These are phyloP conservation scores for Drosophila macrospina DNA, from an alignment of 2,888 invertebrate species.

Conservation along the genomic window DNA sequence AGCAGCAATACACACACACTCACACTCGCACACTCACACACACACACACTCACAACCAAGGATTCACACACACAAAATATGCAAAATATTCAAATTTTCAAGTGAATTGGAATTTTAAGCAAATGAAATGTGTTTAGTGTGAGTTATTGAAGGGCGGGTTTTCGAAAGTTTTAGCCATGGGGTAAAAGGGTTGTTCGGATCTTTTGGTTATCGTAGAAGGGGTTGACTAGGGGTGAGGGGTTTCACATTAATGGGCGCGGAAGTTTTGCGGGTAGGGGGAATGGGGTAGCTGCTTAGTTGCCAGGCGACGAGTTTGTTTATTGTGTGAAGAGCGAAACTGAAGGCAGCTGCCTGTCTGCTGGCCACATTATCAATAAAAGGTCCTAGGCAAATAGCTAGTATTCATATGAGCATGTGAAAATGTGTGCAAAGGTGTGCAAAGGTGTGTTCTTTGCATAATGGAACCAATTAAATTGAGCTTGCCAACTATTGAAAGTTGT, in stretches of 20 bases:
- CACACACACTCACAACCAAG: slow-evolving; percentile 11
- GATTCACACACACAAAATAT: slow-evolving; percentile 58
- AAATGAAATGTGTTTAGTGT: slow-evolving; percentile 71
- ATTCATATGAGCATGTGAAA: slow-evolving; percentile 20
- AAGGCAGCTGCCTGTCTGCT: slow-evolving; percentile 16
- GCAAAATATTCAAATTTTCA: slow-evolving; percentile 79
- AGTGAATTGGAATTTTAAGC: slow-evolving; percentile 79
- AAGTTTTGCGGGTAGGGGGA: slow-evolving; percentile 6
- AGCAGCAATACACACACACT: not conserved
- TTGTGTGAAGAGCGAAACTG: slow-evolving; percentile 8
- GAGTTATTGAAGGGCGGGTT: slow-evolving; percentile 49
- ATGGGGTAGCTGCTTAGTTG: slow-evolving; percentile 53
- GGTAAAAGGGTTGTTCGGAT: slow-evolving; percentile 45
- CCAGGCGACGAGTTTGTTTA: slow-evolving; percentile 59
- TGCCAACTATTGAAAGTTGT: slow-evolving; percentile 58
- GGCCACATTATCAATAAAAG: slow-evolving; percentile 41
- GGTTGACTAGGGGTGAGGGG: not conserved
- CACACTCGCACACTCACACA: not conserved
- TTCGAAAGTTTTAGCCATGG: slow-evolving; percentile 19
- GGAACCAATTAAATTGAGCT: slow-evolving; percentile 56
- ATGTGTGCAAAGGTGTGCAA: slow-evolving; percentile 13
- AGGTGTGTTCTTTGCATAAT: slow-evolving; percentile 50
- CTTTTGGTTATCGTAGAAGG: not conserved
- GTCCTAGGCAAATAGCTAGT: slow-evolving; percentile 27
- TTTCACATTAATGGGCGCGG: slow-evolving; percentile 44